These are phyloP conservation scores for Cataglyphis rosenhaueri DNA, from an alignment of 2,888 invertebrate species.

Conservation along the genomic window DNA sequence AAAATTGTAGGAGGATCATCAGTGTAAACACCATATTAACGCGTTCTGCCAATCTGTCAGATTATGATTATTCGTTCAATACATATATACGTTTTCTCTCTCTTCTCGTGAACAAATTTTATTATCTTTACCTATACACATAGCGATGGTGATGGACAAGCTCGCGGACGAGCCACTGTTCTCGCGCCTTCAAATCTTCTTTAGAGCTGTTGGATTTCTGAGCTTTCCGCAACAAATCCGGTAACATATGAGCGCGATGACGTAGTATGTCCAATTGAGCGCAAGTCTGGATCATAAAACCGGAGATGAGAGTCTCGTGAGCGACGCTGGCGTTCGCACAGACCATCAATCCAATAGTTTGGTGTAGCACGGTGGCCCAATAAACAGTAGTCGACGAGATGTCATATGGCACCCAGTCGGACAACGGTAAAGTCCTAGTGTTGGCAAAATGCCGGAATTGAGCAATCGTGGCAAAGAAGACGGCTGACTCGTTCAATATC, in stretches of 20 bases:
- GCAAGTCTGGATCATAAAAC: slow-evolving; percentile 73
- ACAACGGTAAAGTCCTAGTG: slow-evolving; percentile 44
- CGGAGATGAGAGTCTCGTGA: slow-evolving; percentile 74
- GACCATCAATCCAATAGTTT: slow-evolving; percentile 51
- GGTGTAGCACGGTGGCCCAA: slow-evolving; percentile 54
- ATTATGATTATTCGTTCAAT: neutral
- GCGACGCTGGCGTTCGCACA: slow-evolving; percentile 70
- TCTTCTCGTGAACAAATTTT: neutral
- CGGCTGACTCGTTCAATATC: slow-evolving; percentile 64
- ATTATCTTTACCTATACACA: slow-evolving; percentile 57
- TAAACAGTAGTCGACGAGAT: slow-evolving; percentile 36
- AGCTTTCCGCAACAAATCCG: slow-evolving; percentile 16
- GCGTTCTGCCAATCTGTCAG: slow-evolving; percentile 53
- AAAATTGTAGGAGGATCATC: slow-evolving; percentile 67
- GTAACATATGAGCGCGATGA: slow-evolving; percentile 60
- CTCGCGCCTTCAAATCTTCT: slow-evolving; percentile 15
- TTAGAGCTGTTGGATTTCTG: neutral
- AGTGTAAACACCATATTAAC: slow-evolving; percentile 59
- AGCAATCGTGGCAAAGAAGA: slow-evolving; percentile 47
- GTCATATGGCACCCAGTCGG: slow-evolving; percentile 62
- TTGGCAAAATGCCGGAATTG: slow-evolving; percentile 38
- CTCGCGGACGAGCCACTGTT: slow-evolving; percentile 32
- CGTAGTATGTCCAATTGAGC: slow-evolving; percentile 78
- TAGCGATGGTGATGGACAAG: slow-evolving; percentile 58
- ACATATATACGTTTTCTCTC: neutral